A percentile compares a stretch with the other conserved stretches of the same genome.
Evolutionary conservation across 2,888 invertebrate genomes (phyloP).

Genomic region (Bruchidius siliquastri): DNA sequence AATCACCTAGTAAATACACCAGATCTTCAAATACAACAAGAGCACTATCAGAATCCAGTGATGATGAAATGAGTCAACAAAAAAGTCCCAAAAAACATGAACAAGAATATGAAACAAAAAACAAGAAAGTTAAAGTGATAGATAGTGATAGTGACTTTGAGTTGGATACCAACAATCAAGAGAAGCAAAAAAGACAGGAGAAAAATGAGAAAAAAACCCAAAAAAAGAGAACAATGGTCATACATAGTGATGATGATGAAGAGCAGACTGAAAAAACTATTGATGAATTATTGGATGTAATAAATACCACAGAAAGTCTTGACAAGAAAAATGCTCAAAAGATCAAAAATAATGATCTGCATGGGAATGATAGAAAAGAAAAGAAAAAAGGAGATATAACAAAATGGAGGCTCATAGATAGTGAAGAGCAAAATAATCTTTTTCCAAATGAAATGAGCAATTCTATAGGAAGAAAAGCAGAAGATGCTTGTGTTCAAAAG

Average conservation of each 20-base stretch:
- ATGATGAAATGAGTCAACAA: background rate
- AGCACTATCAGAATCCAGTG: background rate
- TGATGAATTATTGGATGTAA: background rate
- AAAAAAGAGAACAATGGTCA: conserved; percentile 1
- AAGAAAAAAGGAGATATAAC: background rate
- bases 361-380: background rate
- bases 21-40: background rate
- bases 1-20: background rate
- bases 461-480: background rate
- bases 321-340: background rate
- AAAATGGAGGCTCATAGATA: background rate
- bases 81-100: background rate
- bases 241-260: conserved; percentile 7
- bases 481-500: background rate
- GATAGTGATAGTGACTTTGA: background rate
- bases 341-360: background rate
- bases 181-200: background rate
- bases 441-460: background rate
- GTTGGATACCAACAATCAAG: no score
- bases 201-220: background rate
- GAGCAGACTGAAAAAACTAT: background rate
- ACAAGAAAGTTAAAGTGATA: background rate
- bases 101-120: background rate
- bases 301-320: background rate
- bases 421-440: background rate